Evolutionary conservation across 2,113 vertebrate species (phyloP).

Genomic region (Daphoenositta chrysoptera): DNA sequence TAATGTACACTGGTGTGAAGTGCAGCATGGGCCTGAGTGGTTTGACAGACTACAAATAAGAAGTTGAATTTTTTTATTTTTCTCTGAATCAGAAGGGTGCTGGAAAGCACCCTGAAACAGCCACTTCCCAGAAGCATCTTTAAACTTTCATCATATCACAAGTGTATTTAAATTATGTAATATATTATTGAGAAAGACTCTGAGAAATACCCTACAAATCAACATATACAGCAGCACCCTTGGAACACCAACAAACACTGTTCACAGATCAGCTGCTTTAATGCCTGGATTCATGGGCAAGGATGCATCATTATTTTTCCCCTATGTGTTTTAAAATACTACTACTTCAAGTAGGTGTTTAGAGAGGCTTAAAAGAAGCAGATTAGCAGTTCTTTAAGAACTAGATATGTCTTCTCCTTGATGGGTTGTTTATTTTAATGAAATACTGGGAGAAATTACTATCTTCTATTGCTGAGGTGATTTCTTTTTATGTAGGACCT

Average conservation of each 20-base stretch:
- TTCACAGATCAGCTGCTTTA: background rate
- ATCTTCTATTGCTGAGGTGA: background rate
- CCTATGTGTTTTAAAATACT: background rate
- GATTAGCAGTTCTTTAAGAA: background rate
- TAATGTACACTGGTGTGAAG: background rate
- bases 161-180: background rate
- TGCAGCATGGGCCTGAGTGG: background rate
- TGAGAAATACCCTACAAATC: background rate
- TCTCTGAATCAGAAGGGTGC: background rate
- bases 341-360: background rate
- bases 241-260: background rate
- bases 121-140: background rate
- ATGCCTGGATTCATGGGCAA: background rate
- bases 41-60: background rate
- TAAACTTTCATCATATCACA: background rate
- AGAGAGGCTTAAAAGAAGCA: background rate
- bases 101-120: background rate
- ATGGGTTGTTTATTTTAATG: background rate
- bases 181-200: background rate
- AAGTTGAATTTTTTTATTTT: background rate
- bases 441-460: background rate
- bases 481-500: background rate
- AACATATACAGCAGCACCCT: background rate
- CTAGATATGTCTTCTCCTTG: background rate
- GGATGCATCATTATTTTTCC: background rate